A percentile compares a stretch with the other conserved stretches of the same genome.
Conservation (phyloP, 2,888 invertebrate species). For the Limnephilus lunatus region DNA sequence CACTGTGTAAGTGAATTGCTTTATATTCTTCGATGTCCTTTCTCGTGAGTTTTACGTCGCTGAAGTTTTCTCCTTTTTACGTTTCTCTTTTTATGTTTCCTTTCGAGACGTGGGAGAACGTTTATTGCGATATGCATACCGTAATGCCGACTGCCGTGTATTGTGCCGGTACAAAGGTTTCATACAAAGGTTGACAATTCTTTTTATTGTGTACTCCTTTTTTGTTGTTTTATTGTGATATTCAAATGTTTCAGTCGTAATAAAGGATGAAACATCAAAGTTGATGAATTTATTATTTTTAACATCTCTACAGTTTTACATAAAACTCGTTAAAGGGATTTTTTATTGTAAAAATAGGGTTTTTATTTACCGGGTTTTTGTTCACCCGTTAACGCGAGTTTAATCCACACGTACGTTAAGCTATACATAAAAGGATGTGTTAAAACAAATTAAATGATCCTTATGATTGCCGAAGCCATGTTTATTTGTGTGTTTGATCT, state of each 20-base stretch:
- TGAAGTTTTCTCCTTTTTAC: background rate
- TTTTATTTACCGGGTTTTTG: no score
- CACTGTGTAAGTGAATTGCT: background rate
- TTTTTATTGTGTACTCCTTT: conserved; percentile 18
- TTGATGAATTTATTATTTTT: background rate
- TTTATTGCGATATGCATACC: conserved; percentile 47
- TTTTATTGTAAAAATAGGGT: no score
- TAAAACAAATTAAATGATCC: conserved; percentile 13
- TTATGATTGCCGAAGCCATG: conserved; percentile 25
- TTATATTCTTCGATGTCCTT: background rate
- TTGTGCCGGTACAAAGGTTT: background rate
- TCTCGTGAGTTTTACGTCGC: background rate
- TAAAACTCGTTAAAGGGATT: background rate
- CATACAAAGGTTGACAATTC: background rate
- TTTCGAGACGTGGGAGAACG: conserved; percentile 41
- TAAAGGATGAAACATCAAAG: background rate
- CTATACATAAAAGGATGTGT: background rate
- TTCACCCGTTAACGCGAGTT: background rate
- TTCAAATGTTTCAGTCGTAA: background rate
- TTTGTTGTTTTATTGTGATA: conserved; percentile 5
- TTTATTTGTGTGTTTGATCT: background rate
- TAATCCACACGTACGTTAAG: background rate
- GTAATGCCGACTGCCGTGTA: conserved; percentile 27
- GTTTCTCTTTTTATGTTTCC: conserved; percentile 35
- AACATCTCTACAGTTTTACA: background rate